Conservation (phyloP, 2,113 vertebrate genomes). For the Grammatotria lemairii region DNA sequence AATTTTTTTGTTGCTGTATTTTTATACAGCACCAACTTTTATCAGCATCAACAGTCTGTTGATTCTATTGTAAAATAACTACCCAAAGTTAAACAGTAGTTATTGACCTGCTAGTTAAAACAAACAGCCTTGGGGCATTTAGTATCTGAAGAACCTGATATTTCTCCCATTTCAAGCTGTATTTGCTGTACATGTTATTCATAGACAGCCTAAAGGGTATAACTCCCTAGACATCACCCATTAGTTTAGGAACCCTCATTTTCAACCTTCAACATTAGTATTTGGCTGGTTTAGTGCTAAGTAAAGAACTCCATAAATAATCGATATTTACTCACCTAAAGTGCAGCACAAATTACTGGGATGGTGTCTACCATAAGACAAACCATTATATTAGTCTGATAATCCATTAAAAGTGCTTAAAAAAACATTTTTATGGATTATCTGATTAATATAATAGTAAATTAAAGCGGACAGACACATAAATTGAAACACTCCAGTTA, state of each 20-base stretch:
- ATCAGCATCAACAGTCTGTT: not conserved
- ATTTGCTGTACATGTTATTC: not conserved
- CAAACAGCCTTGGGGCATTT: not conserved
- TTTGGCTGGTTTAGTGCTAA: not conserved
- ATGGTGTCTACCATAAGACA: not conserved
- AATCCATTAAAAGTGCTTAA: not conserved
- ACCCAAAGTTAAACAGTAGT: not conserved
- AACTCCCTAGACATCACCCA: not conserved
- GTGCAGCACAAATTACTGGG: not conserved
- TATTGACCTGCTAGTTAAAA: not conserved
- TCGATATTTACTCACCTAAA: not conserved
- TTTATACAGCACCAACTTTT: not conserved
- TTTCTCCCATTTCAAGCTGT: not conserved
- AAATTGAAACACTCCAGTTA: not conserved
- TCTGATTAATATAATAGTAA: not conserved
- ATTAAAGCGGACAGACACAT: not conserved
- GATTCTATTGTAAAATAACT: not conserved
- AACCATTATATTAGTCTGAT: not conserved
- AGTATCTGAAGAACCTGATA: not conserved
- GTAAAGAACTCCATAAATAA: not conserved
- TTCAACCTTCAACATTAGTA: not conserved
- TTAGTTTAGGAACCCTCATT: not conserved
- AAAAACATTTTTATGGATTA: rapidly evolving
- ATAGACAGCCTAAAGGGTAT: not conserved
- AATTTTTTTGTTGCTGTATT: not conserved